Conservation (phyloP, 2,888 invertebrate genomes). For the Rhamphomyia laevipes region DNA sequence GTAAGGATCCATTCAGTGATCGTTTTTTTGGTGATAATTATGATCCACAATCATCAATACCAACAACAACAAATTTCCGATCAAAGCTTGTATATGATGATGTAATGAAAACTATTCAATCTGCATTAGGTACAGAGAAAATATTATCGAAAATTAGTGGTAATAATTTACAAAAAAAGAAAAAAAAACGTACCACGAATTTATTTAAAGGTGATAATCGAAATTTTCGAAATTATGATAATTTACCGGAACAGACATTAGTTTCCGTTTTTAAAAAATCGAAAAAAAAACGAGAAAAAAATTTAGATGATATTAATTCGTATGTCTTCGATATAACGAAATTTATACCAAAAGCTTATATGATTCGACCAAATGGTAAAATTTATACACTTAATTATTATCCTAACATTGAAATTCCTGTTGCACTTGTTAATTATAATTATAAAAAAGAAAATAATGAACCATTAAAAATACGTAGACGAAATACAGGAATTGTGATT, state of each 20-base stretch:
- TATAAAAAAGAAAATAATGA: neutral
- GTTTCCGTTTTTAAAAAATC: too few relatives aligned
- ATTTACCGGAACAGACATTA: neutral
- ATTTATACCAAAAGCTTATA: conserved; percentile 9
- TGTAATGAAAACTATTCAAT: conserved; percentile 14
- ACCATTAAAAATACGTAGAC: neutral
- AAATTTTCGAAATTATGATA: neutral
- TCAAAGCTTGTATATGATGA: conserved; percentile 13
- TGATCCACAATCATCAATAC: neutral
- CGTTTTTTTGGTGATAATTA: conserved; percentile 51
- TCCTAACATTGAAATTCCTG: neutral
- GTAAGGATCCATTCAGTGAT: conserved; percentile 60
- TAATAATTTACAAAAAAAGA: too few relatives aligned
- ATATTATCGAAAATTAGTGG: neutral
- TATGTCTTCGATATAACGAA: conserved; percentile 9
- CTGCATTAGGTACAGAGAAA: conserved; percentile 3
- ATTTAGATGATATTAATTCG: neutral
- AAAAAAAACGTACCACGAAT: neutral
- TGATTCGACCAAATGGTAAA: conserved; percentile 10
- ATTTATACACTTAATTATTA: conserved; percentile 9
- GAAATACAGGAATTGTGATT: neutral
- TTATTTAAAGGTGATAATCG: neutral
- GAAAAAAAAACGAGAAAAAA: too few relatives aligned
- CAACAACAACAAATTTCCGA: neutral
- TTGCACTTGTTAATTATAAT: neutral